Evolutionary conservation across 2,113 vertebrate species (phyloP).

Genomic region (Macrotus californicus): DNA sequence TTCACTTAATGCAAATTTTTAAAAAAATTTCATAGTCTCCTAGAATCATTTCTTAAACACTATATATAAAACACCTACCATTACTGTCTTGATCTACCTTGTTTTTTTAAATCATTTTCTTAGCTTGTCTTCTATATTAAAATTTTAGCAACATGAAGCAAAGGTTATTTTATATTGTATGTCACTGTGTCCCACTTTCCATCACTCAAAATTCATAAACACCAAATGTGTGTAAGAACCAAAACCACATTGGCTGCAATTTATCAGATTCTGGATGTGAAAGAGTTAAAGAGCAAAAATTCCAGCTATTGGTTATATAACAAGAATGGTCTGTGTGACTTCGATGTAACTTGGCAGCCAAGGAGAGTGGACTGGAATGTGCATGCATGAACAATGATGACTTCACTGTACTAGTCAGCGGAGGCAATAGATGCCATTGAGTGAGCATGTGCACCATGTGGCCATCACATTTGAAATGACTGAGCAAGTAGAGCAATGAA

Average conservation of each 20-base stretch:
- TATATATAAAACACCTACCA: neutral
- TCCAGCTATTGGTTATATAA: no score
- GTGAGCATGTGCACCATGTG: no score
- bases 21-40: neutral
- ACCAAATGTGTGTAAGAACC: neutral
- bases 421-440: no score
- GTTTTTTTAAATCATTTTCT: neutral
- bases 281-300: neutral
- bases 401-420: no score
- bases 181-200: neutral
- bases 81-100: neutral
- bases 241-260: neutral
- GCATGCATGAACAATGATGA: no score
- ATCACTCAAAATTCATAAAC: neutral
- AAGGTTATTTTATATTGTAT: neutral
- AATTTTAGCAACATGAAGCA: neutral
- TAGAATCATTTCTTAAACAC: neutral
- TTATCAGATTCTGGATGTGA: neutral
- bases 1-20: neutral
- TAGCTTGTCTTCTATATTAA: neutral
- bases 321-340: no score
- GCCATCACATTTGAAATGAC: no score
- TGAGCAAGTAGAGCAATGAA: no score
- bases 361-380: no score
- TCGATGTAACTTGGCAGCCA: no score